A percentile compares a stretch with the other conserved stretches of the same genome.
Conservation (phyloP, 1,140 invertebrate species). For the Drosophila equinoxialis region DNA sequence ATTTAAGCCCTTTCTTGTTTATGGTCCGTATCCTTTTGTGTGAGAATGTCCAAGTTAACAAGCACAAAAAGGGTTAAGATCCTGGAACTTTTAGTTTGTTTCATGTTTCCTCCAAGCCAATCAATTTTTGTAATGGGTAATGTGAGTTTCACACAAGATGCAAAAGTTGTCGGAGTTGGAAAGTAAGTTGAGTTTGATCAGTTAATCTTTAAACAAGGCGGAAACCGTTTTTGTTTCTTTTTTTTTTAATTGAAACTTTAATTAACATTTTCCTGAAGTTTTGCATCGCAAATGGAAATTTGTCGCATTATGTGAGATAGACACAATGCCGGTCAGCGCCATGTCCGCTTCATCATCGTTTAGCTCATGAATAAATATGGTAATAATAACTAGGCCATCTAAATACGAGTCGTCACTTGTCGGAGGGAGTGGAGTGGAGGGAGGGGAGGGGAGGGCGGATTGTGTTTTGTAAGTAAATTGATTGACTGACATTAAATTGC, state of each 20-base stretch:
- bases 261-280: slow-evolving; percentile 67
- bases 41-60: too few species aligned
- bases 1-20: too few species aligned
- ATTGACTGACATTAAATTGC: slow-evolving; percentile 66
- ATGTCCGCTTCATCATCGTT: slow-evolving; percentile 51
- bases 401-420: not conserved
- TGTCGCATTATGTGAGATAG: slow-evolving; percentile 60
- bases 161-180: not conserved
- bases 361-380: slow-evolving; percentile 55
- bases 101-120: too few species aligned
- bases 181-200: slow-evolving; percentile 7
- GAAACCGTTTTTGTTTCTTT: slow-evolving; percentile 50
- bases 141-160: too few species aligned
- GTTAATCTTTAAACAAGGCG: slow-evolving; percentile 15
- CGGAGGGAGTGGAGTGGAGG: too few species aligned
- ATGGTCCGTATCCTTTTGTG: too few species aligned
- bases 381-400: slow-evolving; percentile 21
- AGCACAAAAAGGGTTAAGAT: too few species aligned
- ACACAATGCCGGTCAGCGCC: slow-evolving; percentile 43
- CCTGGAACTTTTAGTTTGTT: too few species aligned
- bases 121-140: too few species aligned
- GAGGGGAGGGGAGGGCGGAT: too few species aligned
- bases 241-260: slow-evolving; percentile 61
- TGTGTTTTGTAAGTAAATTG: slow-evolving; percentile 13
- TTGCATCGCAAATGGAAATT: slow-evolving; percentile 23